Evolutionary conservation across 1,140 invertebrate species (phyloP).

Genomic region (Adelges cooleyi): DNA sequence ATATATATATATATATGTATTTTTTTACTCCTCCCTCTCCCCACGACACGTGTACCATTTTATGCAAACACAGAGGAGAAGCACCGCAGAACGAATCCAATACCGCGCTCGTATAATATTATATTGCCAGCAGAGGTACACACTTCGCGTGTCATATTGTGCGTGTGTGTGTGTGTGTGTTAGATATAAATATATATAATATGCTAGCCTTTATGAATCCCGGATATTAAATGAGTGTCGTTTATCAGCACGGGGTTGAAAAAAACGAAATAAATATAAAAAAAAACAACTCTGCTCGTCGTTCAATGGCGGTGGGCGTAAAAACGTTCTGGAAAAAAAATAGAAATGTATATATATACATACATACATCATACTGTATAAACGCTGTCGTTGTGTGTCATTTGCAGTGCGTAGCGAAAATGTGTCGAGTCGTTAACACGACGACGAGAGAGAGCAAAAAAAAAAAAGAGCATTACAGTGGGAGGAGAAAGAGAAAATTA

Average conservation of each 20-base stretch:
- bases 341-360: neutral
- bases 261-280: neutral
- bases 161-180: neutral
- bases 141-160: too few relatives aligned
- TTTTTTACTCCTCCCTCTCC: neutral
- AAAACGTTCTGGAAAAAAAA: conserved; percentile 4
- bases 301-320: conserved; percentile 10
- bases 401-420: conserved; percentile 24
- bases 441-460: neutral
- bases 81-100: conserved; percentile 9
- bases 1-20: neutral
- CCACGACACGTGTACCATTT: conserved; percentile 21
- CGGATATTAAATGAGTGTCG: conserved; percentile 23
- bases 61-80: conserved; percentile 18
- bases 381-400: conserved; percentile 14
- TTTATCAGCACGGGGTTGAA: neutral
- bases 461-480: too few relatives aligned
- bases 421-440: conserved; percentile 27
- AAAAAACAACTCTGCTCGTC: conserved; percentile 14
- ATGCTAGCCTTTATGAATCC: neutral
- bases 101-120: too few relatives aligned
- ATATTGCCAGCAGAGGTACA: too few relatives aligned
- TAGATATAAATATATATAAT: neutral
- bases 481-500: too few relatives aligned
- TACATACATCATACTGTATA: conserved; percentile 8